phyloP scores from a whole-genome alignment of 2,113 vertebrate genomes.

The Equus quagga region DNA sequence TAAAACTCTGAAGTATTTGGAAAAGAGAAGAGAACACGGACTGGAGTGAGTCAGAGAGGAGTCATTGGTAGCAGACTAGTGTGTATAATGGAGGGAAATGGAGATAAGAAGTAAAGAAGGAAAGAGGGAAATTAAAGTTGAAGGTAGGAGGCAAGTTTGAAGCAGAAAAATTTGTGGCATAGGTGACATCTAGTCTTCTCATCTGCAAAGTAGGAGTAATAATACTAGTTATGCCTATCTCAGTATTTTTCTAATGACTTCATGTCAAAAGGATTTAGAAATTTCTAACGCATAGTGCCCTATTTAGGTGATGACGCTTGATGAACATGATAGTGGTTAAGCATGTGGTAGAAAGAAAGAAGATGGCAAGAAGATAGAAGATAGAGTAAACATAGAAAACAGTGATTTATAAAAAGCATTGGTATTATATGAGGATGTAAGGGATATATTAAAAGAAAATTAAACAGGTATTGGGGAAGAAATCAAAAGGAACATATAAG shows the following conservation, averaged over 20 bases:
- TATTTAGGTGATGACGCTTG: background rate
- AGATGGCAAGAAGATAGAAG: background rate
- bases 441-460: background rate
- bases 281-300: background rate
- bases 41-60: background rate
- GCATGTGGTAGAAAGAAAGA: background rate
- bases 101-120: background rate
- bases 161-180: background rate
- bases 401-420: background rate
- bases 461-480: background rate
- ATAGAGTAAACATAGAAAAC: background rate
- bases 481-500: background rate
- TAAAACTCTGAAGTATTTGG: background rate
- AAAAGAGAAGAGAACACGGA: background rate
- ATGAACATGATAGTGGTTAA: background rate
- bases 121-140: background rate
- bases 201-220: background rate
- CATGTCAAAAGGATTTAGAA: background rate
- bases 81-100: background rate
- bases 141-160: constrained; percentile 2
- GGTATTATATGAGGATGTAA: background rate
- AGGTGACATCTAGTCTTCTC: background rate
- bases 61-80: background rate
- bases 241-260: constrained; percentile 1
- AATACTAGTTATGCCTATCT: background rate